Conservation (phyloP, 2,888 invertebrate genomes). For the Pimpla rufipes region DNA sequence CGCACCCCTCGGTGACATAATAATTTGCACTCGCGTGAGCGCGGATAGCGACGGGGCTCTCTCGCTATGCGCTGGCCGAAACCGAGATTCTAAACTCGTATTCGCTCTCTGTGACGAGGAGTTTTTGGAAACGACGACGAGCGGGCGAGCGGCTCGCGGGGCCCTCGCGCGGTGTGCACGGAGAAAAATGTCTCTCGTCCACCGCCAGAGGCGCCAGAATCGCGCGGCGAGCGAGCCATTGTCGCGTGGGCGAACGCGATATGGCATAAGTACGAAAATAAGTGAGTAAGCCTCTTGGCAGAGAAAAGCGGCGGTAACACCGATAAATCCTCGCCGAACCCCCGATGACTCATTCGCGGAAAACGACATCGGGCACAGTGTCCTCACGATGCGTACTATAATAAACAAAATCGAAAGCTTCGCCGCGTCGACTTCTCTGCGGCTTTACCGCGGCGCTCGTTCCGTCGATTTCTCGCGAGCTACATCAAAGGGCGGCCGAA, state of each 20-base stretch:
- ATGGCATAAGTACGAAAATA: conserved; percentile 75
- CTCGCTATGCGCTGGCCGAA: not conserved
- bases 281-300: conserved; percentile 74
- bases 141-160: not conserved
- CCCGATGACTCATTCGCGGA: conserved; percentile 74
- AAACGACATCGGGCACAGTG: conserved; percentile 64
- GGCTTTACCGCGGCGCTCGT: not conserved
- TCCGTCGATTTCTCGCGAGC: too few species aligned
- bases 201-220: conserved; percentile 50
- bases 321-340: conserved; percentile 63
- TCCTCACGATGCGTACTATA: conserved; percentile 46
- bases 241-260: conserved; percentile 69
- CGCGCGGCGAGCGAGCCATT: conserved; percentile 34
- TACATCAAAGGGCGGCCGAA: not conserved
- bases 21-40: conserved; percentile 53
- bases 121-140: conserved; percentile 1
- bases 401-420: conserved; percentile 48
- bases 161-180: not conserved
- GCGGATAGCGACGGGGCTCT: not conserved
- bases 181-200: conserved; percentile 33
- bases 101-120: not conserved
- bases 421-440: not conserved
- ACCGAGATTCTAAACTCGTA: conserved; percentile 51
- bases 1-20: conserved; percentile 59
- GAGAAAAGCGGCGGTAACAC: conserved; percentile 63